These are phyloP conservation scores for Malurus cyaneus DNA, from an alignment of 2,113 vertebrate genomes.

Conservation along the genomic window DNA sequence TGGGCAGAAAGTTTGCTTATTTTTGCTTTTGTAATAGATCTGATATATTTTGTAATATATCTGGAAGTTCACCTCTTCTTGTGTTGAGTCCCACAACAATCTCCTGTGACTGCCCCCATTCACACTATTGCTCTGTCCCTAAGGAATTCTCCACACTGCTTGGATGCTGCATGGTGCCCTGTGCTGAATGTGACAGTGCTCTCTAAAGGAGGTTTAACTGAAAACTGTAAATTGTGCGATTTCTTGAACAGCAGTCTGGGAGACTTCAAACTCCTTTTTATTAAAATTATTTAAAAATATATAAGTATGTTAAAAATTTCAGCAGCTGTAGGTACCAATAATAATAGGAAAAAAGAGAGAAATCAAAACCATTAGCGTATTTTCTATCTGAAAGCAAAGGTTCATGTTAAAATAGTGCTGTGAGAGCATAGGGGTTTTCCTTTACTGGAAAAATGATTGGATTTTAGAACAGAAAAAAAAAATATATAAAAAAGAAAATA, in stretches of 20 bases:
- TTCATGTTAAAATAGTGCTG: background rate
- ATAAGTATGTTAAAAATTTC: background rate
- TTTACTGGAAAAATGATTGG: background rate
- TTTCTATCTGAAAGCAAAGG: background rate
- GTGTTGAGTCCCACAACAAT: background rate
- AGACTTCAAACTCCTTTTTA: background rate
- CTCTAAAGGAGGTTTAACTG: background rate
- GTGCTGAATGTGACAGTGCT: background rate
- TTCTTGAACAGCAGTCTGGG: background rate
- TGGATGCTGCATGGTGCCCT: background rate
- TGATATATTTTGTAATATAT: background rate
- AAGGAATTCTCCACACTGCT: background rate
- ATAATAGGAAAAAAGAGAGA: background rate
- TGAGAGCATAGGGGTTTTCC: background rate
- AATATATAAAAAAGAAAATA: background rate
- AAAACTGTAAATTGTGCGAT: background rate
- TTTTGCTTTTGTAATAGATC: background rate
- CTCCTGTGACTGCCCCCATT: background rate
- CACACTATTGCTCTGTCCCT: background rate
- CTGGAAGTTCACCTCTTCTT: background rate
- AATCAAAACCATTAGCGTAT: background rate
- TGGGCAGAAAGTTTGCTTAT: background rate
- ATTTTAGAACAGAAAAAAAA: background rate
- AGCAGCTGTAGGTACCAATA: background rate
- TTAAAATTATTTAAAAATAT: background rate